Conservation (phyloP, 2,113 vertebrate species). For the Casuarius casuarius region DNA sequence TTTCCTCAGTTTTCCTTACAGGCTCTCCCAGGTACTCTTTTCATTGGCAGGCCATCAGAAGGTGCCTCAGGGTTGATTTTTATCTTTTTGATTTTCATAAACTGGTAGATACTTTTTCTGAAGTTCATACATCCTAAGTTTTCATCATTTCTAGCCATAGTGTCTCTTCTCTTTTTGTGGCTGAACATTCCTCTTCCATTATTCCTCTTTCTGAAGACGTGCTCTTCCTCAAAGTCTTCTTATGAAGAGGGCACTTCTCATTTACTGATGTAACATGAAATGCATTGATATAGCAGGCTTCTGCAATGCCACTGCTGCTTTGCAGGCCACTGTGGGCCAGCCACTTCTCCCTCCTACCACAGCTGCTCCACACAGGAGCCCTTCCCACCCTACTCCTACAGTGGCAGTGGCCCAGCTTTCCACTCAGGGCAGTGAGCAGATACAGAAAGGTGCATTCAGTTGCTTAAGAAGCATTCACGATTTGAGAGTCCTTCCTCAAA, state of each 20-base stretch:
- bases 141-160: background rate
- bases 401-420: background rate
- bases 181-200: background rate
- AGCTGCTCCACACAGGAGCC: background rate
- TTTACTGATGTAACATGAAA: background rate
- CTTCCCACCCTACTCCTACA: background rate
- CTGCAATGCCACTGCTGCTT: background rate
- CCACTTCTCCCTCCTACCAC: background rate
- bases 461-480: background rate
- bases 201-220: background rate
- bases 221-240: background rate
- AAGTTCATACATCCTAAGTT: background rate
- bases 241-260: background rate
- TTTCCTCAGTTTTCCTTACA: background rate
- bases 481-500: background rate
- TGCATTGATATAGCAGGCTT: background rate
- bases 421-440: fast-evolving
- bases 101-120: background rate
- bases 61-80: background rate
- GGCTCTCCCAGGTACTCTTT: background rate
- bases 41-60: background rate
- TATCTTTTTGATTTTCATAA: background rate
- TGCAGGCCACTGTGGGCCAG: background rate
- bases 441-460: background rate
- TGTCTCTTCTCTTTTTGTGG: background rate